Evolutionary conservation across 2,113 vertebrate species (phyloP).

Genomic region (Laticauda laticaudata): DNA sequence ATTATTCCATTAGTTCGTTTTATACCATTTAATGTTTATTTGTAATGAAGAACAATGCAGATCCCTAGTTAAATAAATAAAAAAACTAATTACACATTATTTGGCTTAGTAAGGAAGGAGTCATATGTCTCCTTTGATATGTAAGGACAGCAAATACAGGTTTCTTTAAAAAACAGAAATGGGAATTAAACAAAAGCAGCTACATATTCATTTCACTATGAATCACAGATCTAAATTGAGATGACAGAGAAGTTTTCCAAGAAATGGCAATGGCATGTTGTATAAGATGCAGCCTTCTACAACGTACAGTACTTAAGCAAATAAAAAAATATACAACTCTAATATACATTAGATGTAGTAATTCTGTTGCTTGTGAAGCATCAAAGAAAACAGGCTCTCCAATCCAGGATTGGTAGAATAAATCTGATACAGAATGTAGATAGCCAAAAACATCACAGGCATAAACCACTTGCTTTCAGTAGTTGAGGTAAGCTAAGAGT

Average conservation of each 20-base stretch:
- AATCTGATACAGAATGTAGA: neutral
- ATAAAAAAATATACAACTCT: neutral
- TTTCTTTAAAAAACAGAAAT: neutral
- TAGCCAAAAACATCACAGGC: neutral
- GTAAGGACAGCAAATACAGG: slow-evolving; percentile 36
- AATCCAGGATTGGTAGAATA: neutral
- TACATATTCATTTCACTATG: slow-evolving; percentile 13
- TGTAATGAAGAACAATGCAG: neutral
- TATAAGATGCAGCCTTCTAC: neutral
- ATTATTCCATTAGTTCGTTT: neutral
- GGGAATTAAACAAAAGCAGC: slow-evolving; percentile 40
- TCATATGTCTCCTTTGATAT: slow-evolving; percentile 50
- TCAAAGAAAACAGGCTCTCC: neutral
- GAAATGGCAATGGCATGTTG: neutral
- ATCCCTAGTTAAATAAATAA: slow-evolving; percentile 15
- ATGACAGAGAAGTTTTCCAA: neutral
- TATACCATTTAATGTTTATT: neutral
- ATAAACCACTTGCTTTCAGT: neutral
- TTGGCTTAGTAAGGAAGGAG: slow-evolving; percentile 66
- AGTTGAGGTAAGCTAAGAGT: neutral
- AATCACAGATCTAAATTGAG: slow-evolving; percentile 13
- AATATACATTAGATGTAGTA: neutral
- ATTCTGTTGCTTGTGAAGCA: neutral
- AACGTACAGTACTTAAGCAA: neutral
- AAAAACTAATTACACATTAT: slow-evolving; percentile 59